Conservation (phyloP, 2,888 invertebrate species). For the Choristoneura rosaceana region DNA sequence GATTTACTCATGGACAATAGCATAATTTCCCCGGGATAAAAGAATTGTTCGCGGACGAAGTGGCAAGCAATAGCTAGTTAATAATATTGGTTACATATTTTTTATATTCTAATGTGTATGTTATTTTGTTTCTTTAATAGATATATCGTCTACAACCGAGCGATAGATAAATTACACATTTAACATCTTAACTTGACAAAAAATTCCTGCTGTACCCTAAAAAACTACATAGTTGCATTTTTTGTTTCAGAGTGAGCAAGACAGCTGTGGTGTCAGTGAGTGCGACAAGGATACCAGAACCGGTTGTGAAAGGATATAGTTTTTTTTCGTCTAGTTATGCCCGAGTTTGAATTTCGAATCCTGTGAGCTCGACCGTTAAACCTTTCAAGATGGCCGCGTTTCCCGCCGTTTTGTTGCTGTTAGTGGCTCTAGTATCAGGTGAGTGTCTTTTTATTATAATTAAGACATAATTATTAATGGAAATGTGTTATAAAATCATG, state of each 20-base stretch:
- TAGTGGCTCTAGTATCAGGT: constrained; percentile 74
- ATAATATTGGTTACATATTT: too few species aligned
- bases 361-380: constrained; percentile 60
- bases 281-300: constrained; percentile 64
- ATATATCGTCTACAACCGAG: not conserved
- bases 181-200: not conserved
- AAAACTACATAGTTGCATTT: constrained; percentile 63
- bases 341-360: constrained; percentile 61
- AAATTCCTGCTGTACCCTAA: constrained; percentile 26
- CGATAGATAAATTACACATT: not conserved
- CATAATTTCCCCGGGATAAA: too few species aligned
- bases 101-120: too few species aligned
- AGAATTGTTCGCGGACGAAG: too few species aligned
- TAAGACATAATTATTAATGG: not conserved
- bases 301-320: constrained; percentile 57
- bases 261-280: constrained; percentile 57
- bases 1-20: too few species aligned
- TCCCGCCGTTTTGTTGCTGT: constrained; percentile 77
- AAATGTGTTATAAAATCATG: not conserved
- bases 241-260: constrained; percentile 78
- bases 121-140: too few species aligned
- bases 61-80: too few species aligned
- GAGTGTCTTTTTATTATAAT: constrained; percentile 45
- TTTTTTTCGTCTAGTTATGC: constrained; percentile 74
- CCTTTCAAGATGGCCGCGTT: constrained; percentile 73